phyloP scores from a whole-genome alignment of 2,113 vertebrate species.

The Balaenoptera acutorostrata region DNA sequence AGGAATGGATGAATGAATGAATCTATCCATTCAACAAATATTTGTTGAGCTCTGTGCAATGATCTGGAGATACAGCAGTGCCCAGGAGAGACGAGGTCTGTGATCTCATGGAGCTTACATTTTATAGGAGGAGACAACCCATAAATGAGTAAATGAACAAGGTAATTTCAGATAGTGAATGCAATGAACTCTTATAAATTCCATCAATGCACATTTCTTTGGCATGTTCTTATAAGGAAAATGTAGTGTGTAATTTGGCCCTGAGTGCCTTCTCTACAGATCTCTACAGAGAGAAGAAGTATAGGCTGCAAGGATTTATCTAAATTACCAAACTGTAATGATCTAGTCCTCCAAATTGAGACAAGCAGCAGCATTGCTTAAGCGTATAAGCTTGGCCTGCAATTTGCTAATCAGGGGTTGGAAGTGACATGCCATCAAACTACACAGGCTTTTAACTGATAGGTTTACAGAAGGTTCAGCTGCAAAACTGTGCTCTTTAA shows the following conservation, averaged over 20 bases:
- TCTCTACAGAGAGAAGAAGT: neutral
- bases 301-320: neutral
- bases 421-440: conserved; percentile 23
- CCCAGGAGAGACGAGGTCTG: neutral
- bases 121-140: neutral
- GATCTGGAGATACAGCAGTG: neutral
- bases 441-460: conserved; percentile 39
- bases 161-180: neutral
- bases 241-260: neutral
- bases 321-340: conserved; percentile 47
- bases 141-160: neutral
- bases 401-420: conserved; percentile 57
- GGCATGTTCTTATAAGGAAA: conserved; percentile 45
- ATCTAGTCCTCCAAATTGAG: conserved; percentile 21
- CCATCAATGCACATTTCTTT: neutral
- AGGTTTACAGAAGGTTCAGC: conserved; percentile 42
- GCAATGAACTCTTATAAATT: neutral
- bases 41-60: neutral
- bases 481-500: conserved; percentile 44
- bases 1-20: neutral
- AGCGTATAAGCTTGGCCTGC: conserved; percentile 51
- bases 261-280: neutral
- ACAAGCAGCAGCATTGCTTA: neutral
- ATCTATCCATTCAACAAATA: neutral
- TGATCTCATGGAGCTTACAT: neutral